phyloP scores from a whole-genome alignment of 2,888 invertebrate genomes.

The Lamellibrachia satsuma region DNA sequence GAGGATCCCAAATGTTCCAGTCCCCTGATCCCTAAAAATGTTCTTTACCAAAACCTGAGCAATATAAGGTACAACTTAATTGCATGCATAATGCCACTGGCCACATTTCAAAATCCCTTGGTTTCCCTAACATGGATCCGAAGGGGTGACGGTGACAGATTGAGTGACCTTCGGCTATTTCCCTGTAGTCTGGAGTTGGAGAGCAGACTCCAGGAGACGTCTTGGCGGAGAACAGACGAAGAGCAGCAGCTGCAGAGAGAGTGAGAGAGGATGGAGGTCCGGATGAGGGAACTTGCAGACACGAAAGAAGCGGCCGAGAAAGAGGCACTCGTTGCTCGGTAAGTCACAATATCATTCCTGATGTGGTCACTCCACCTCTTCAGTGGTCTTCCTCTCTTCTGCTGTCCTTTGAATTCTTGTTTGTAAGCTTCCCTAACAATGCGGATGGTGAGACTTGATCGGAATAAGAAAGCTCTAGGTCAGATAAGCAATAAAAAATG shows the following conservation, averaged over 20 bases:
- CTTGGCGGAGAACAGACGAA: slow-evolving; percentile 59
- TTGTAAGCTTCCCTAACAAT: no score
- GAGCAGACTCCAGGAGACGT: slow-evolving; percentile 59
- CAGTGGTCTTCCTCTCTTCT: no score
- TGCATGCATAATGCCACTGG: not conserved
- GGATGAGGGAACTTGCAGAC: slow-evolving; percentile 50
- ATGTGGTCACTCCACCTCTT: no score
- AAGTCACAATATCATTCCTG: slow-evolving; percentile 28
- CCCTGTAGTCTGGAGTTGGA: slow-evolving; percentile 61
- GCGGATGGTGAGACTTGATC: no score
- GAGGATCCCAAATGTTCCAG: no score
- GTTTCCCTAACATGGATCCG: not conserved
- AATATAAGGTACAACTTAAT: no score
- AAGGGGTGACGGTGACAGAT: not conserved
- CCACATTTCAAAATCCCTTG: not conserved
- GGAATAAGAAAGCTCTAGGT: no score
- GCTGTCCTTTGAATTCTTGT: no score
- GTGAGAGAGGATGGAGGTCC: slow-evolving; percentile 55
- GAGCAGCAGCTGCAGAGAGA: slow-evolving; percentile 54
- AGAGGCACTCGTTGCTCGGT: slow-evolving; percentile 56
- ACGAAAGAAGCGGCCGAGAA: slow-evolving; percentile 57
- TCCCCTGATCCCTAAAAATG: no score
- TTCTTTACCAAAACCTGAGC: no score
- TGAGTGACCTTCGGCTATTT: not conserved
- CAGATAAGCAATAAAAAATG: no score